Evolutionary conservation across 1,140 invertebrate genomes (phyloP).

Genomic region (Mycetomoellerius zeteki): DNA sequence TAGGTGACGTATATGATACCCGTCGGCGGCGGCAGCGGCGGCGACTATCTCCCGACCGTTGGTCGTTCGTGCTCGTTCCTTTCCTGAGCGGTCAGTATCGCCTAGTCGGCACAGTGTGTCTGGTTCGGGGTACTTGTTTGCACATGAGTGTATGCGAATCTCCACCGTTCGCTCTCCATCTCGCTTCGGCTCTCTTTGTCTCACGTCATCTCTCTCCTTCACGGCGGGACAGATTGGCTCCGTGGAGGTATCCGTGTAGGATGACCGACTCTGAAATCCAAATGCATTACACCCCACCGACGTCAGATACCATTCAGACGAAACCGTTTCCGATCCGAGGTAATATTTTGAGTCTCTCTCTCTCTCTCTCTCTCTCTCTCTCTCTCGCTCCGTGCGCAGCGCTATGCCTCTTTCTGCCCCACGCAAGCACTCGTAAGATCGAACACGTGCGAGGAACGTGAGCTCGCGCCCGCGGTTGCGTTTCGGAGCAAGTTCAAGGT

Average conservation of each 20-base stretch:
- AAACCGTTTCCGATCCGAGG: constrained; percentile 95
- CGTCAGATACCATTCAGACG: constrained; percentile 93
- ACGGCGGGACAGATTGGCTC: neutral
- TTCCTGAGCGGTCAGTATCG: constrained; percentile 24
- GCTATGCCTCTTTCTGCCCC: neutral
- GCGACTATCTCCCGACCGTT: neutral
- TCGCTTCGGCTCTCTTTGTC: neutral
- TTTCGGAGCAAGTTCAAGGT: constrained; percentile 54
- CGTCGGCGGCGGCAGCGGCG: neutral
- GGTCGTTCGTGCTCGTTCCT: constrained; percentile 38
- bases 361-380: neutral
- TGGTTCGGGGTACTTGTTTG: neutral
- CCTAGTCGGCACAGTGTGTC: constrained; percentile 13
- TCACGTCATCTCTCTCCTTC: neutral
- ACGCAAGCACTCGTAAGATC: neutral
- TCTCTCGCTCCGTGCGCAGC: neutral
- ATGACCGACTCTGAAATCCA: constrained; percentile 82
- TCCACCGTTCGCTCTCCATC: neutral
- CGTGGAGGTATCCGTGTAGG: constrained; percentile 28
- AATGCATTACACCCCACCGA: constrained; percentile 88
- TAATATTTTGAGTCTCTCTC: constrained; percentile 78
- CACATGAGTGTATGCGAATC: neutral
- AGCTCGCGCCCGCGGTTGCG: neutral
- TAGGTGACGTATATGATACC: constrained; percentile 10
- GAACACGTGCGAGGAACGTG: constrained; percentile 50